Base-by-base conservation (phyloP, 2,888 invertebrate species). In the Ommatoiulus sabulosus region DNA sequence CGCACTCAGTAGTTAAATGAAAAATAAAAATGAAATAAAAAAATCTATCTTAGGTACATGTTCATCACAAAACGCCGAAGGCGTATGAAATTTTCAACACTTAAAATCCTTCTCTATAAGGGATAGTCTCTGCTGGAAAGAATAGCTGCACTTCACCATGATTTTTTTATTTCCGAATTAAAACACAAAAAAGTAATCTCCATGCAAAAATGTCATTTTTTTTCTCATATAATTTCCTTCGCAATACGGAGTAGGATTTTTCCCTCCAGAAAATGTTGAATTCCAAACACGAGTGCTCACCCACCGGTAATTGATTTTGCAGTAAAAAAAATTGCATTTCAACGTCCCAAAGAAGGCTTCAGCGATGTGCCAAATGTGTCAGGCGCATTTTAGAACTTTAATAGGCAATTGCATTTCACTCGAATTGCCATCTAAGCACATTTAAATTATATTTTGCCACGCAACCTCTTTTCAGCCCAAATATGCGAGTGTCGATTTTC, bases 241-340 rank as follows among this genome's bases (percentile, higher is more conserved):
- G 17, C 0, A 57, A 57, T 15, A 10, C 35, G 57, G 10, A 17
- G 15, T 57, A 10, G 57, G 57, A 57, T 17, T 17, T 57, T 57
- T 57, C 17, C 57, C 57, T 17, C 17, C 57, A 15, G 46, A 15
- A 15, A 57, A 57, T 57, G 17, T 57, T 57, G 12, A 57, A 57
- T 57, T 57, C 57, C 57, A 57, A 17, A 57, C 57, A 57, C 57
- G 57, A 57, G 15, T 57, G 3, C 17, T 4, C 57, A 57, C 57
- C 57, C 57, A 57, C 57, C 57, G 57, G 57, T 57, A 57, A 57
- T 57, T 57, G 57, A 57, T 57, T 57, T 57, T 57, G 57, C 57
- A 57, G 17, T 57, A 57, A 57, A 57, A 57, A 57, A 57, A 57
- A 57, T 57, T 57, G 57, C 57, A 10, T 57, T 57, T 57, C 57